Evolutionary conservation across 2,113 vertebrate genomes (phyloP).

Genomic region (Strix uralensis): DNA sequence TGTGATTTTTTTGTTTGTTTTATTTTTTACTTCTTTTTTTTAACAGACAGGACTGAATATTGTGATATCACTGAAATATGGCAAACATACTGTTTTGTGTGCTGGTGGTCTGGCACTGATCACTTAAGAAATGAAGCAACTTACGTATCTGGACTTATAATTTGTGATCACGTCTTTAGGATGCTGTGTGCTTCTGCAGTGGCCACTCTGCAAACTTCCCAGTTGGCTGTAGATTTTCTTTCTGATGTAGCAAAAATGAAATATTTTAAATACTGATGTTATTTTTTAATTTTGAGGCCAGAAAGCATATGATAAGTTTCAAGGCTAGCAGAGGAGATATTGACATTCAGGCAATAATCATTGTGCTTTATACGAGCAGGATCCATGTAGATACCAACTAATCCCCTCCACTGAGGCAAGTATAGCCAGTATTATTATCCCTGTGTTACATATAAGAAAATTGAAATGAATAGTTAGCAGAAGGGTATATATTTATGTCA

Average conservation of each 20-base stretch:
- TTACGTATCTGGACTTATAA: background rate
- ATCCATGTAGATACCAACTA: background rate
- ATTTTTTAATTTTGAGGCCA: background rate
- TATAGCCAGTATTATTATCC: background rate
- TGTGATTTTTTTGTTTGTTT: background rate
- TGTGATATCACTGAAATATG: background rate
- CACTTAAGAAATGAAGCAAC: background rate
- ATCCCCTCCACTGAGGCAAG: background rate
- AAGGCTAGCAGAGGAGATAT: background rate
- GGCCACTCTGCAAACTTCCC: background rate
- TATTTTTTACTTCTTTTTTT: background rate
- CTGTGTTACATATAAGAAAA: background rate
- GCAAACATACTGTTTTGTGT: background rate
- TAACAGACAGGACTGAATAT: background rate
- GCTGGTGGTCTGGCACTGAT: background rate
- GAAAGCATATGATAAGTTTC: background rate
- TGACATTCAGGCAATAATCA: background rate
- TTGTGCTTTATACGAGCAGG: background rate
- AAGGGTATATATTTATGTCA: background rate
- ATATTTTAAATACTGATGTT: background rate
- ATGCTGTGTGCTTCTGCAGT: background rate
- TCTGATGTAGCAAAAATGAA: background rate
- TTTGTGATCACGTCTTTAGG: accelerated
- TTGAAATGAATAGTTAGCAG: background rate
- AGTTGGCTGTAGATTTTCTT: accelerated